Evolutionary conservation across 2,888 invertebrate species (phyloP).

Genomic region (Zele albiditarsus): DNA sequence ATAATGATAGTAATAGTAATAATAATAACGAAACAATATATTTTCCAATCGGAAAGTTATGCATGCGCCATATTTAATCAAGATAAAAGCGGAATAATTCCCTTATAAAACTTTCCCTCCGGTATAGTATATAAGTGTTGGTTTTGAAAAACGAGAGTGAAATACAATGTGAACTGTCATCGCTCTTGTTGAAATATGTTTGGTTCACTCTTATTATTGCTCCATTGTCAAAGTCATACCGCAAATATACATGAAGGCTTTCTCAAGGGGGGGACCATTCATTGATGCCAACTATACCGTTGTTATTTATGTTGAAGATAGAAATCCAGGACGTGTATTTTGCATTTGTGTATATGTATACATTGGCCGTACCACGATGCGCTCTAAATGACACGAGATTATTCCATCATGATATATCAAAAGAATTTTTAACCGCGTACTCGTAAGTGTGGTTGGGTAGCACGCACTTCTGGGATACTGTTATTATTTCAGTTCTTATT

Average conservation of each 20-base stretch:
- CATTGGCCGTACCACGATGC: conserved; percentile 36
- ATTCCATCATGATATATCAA: conserved; percentile 43
- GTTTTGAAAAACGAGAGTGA: conserved; percentile 9
- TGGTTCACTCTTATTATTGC: background rate
- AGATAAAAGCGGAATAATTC: conserved; percentile 19
- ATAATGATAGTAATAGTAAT: background rate
- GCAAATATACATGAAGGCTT: background rate
- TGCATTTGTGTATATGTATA: background rate
- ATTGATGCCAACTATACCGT: background rate
- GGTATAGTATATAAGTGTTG: background rate
- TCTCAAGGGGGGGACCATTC: background rate
- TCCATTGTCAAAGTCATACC: conserved; percentile 20
- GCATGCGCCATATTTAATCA: conserved; percentile 12
- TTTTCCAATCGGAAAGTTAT: conserved; percentile 15
- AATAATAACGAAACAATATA: background rate
- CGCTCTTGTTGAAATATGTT: background rate
- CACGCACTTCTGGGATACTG: conserved; percentile 37
- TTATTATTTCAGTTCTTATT: background rate
- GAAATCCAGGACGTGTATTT: conserved; percentile 32
- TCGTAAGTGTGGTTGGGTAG: background rate
- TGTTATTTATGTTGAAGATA: background rate
- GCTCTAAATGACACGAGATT: conserved; percentile 63
- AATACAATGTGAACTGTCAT: conserved; percentile 10
- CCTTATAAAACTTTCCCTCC: conserved; percentile 16
- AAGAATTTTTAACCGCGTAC: background rate